Evolutionary conservation across 2,797 vertebrate genomes (phyloP), one percentile per base, ranked within the genome.

Genomic region (Hoplostethus atlanticus): DNA sequence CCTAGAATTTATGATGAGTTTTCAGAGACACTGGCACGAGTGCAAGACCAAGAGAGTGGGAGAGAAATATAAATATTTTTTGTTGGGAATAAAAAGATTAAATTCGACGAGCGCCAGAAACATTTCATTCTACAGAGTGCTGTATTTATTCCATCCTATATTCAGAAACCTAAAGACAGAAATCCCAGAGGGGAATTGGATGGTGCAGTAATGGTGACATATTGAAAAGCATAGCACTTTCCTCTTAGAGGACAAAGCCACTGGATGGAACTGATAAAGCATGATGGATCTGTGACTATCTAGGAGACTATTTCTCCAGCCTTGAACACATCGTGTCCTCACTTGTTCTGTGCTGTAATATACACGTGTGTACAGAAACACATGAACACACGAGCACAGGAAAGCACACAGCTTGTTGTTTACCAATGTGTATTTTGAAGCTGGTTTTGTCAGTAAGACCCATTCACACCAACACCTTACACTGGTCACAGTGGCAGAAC

Each of bases 41-140:
- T 56, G 58, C 81, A 81, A 83, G 83, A 81, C 63, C 55, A 81
- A 84, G 75, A 84, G 77, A 84, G 77, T 71, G 71, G 47, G 66
- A 79, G 73, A 72, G 68, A 84, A 34, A 48, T 15, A 46, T 55
- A 88, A 67, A 85, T 81, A 72, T 84, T 83, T 13, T 87, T 87
- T 84, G 64, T 73, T 64, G 65, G 56, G 76, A 79, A 87, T 83
- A 86, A 86, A 87, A 89, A 80, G 80, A 90, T 92, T 89, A 89
- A 90, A 90, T 87, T 68, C 73, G 76, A 34, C 3, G 2, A 2
- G 51, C 77, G 88, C 84, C 87, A 88, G 88, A 89, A 73, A 77
- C 86, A 80, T 87, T 89, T 89, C 76, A 85, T 82, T 84, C 80
- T 83, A 81, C 11, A 0, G 66, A 84, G 77, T 55, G 74, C 64